These are phyloP conservation scores for Philhelius pedissequus DNA, from an alignment of 2,888 invertebrate species.

Conservation along the genomic window DNA sequence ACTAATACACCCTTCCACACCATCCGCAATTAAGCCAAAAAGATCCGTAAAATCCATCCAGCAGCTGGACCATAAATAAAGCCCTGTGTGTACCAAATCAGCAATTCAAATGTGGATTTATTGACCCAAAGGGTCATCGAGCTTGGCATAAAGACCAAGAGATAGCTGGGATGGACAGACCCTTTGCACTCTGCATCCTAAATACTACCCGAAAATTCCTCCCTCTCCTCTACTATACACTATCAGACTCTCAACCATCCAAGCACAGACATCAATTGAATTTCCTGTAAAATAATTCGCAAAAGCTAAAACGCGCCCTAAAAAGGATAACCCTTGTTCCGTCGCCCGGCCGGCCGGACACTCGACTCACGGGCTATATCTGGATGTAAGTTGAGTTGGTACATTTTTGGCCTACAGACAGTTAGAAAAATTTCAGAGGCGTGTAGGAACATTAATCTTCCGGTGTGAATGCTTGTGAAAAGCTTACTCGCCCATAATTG, in stretches of 20 bases:
- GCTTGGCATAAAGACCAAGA: constrained; percentile 23
- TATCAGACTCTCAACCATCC: background rate
- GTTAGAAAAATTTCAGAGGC: constrained; percentile 45
- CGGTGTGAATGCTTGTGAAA: constrained; percentile 11
- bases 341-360: background rate
- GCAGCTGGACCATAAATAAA: constrained; percentile 54
- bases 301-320: constrained; percentile 33
- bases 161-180: background rate
- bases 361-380: background rate
- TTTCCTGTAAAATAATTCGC: constrained; percentile 62
- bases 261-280: constrained; percentile 59
- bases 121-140: constrained; percentile 62
- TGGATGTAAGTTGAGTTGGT: background rate
- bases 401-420: constrained; percentile 1
- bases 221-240: background rate
- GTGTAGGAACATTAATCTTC: constrained; percentile 48
- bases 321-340: constrained; percentile 36
- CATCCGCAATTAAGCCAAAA: background rate
- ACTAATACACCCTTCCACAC: background rate
- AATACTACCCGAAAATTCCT: background rate
- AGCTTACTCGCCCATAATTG: constrained; percentile 32
- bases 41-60: constrained; percentile 24
- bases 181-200: background rate
- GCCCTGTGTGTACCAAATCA: constrained; percentile 60
- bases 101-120: constrained; percentile 68